Base-by-base conservation (phyloP, 2,797 vertebrate species). In the Otolemur crassicaudatus region DNA sequence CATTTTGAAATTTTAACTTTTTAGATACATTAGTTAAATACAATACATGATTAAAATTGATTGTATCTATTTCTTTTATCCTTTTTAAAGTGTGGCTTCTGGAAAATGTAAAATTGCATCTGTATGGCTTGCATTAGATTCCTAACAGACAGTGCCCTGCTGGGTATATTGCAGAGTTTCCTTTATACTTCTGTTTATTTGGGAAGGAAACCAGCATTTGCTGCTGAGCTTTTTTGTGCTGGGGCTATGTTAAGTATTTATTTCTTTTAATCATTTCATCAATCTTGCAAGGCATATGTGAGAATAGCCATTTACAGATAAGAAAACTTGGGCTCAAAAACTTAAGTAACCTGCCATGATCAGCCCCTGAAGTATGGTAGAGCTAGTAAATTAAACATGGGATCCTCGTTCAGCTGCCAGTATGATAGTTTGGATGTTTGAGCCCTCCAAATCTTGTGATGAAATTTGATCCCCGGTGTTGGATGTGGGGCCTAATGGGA, bases 31-130 rank as follows among this genome's bases (percentile, higher is more conserved):
- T 80, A 8, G 27, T 80, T 92, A 90, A 69, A 90, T 83, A 70
- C 61, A 63, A 80, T 69, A 91, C n/a, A 34, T 76, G 82, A 72
- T 67, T 79, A 80, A 91, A 91, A 81, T 89, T 93, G 60, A 87
- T 95, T 92, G 94, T n/a, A 84, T 67, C 19, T 92, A 19, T 58
- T 75, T 92, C 34, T 90, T 90, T 92, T 81, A 82, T 27, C 22
- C 23, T 63, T 95, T 95, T 88, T 60, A 76, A 95, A 96, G 40
- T 79, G 19, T 93, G 63, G 10, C 73, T 94, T 91, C 73, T 87
- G 90, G 69, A 90, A 94, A 95, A 96, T 82, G 53, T 72, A 53
- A 92, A 90, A 37, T 90, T 67, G 34, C 19, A 43, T 67, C 40
- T 93, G 53, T 77, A 40, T 8, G 46, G 17, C 29, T 86, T n/a